Evolutionary conservation across 1,140 invertebrate genomes (phyloP), one percentile per base, ranked within the genome.

Genomic region (Apis cerana): DNA sequence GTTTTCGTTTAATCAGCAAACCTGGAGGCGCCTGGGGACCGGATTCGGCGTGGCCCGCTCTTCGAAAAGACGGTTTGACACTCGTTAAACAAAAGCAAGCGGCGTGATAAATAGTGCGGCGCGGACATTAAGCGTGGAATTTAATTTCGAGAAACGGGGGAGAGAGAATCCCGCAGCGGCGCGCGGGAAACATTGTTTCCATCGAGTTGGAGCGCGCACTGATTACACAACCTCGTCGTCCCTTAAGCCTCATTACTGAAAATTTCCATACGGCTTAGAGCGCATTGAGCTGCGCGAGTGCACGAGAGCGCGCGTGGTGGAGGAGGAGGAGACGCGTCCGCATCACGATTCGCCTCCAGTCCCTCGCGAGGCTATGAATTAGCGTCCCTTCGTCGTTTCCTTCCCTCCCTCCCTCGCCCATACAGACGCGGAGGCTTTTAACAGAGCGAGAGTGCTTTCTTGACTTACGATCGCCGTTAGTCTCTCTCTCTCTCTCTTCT

Each of bases 391-490:
- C 13, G 67, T 75, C 83, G 69, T 82, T 85, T 75, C 88, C 82
- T 83, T 88, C 85, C 52, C 54, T 70, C 67, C 56, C 27, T 15
- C 13, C n/a, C n/a, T 59, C n/a, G 11, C 43, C 33, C 56, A 17
- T 13, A 27, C 33, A 74, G 54, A 33, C 65, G 43, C n/a, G 69
- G 61, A 33, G 43, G 84, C 87, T 89, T 89, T 89, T 88, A 89
- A 85, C 50, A 61, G 59, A 71, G 62, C 83, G 78, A 62, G 83
- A 88, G 86, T 86, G 89, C 85, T 90, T 82, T 65, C 84, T 86
- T 86, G 89, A 90, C 88, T 89, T 90, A 89, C 86, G 89, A 90
- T 85, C 79, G 68, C 59, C 74, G 82, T 75, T 82, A 82, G 69
- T 84, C 77, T 43, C 84, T 72, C 68, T 52, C 71, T 67, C 84